Conservation (phyloP, 2,888 invertebrate species). For the Agrochola lota region DNA sequence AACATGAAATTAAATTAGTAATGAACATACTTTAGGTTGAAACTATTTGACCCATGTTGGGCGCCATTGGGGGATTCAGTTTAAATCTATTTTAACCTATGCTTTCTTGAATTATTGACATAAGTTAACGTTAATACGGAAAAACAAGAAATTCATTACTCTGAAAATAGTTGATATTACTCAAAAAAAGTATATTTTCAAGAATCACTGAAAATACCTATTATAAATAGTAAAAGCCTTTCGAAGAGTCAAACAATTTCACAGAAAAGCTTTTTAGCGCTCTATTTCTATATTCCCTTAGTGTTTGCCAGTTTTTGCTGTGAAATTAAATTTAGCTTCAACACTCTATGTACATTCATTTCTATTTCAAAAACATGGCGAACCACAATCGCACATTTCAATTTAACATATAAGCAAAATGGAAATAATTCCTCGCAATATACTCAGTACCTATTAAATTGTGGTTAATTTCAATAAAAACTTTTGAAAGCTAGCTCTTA, state of each 20-base stretch:
- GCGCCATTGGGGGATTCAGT: constrained; percentile 29
- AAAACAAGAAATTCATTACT: background rate
- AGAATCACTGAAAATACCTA: background rate
- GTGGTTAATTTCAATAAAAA: constrained; percentile 33
- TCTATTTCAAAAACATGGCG: background rate
- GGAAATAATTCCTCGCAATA: constrained; percentile 3
- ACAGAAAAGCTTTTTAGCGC: background rate
- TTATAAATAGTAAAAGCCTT: background rate
- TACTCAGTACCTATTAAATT: background rate
- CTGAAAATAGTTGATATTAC: background rate
- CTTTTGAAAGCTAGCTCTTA: constrained; percentile 15
- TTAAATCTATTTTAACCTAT: background rate
- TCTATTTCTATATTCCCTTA: background rate
- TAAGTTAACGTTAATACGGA: background rate
- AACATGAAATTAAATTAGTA: constrained; percentile 22
- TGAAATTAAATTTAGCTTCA: background rate
- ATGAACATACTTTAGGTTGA: background rate
- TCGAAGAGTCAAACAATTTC: background rate
- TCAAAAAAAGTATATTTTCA: background rate
- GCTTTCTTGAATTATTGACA: background rate
- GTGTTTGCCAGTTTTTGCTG: background rate
- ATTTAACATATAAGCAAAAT: constrained; percentile 12
- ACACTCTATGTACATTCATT: background rate
- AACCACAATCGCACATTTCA: background rate
- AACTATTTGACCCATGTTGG: constrained; percentile 3